phyloP scores from a whole-genome alignment of 2,888 invertebrate species.

The Philonicus albiceps region DNA sequence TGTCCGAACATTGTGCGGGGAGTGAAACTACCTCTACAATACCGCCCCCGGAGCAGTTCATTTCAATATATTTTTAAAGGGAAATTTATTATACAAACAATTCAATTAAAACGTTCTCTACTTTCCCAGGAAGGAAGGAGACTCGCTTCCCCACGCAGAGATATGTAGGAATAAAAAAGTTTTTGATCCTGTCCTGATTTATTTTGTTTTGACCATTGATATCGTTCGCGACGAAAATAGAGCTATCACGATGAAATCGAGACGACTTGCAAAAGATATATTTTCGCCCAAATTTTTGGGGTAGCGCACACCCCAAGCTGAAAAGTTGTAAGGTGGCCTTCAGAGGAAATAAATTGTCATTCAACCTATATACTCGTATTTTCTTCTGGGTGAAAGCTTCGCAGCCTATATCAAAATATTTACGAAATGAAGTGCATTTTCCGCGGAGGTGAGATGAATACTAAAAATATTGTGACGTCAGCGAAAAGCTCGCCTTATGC shows the following conservation, averaged over 20 bases:
- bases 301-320: neutral
- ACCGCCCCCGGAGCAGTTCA: neutral
- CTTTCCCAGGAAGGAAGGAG: neutral
- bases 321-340: neutral
- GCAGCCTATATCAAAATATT: constrained; percentile 35
- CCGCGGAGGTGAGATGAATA: constrained; percentile 22
- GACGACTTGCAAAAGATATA: constrained; percentile 9
- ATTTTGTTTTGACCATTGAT: neutral
- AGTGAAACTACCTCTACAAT: neutral
- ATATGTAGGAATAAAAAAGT: neutral
- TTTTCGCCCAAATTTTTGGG: neutral
- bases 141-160: neutral
- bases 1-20: neutral
- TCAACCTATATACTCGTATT: neutral
- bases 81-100: neutral
- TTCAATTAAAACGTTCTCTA: neutral
- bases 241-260: constrained; percentile 2
- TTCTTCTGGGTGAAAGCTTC: constrained; percentile 10
- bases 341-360: constrained; percentile 14
- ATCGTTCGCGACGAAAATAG: constrained; percentile 11
- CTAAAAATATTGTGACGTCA: constrained; percentile 37
- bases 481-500: neutral
- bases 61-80: neutral
- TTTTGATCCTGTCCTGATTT: neutral
- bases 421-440: constrained; percentile 37